A percentile compares a stretch with the other conserved stretches of the same genome.
These are phyloP conservation scores for Garrulus glandarius DNA, from an alignment of 2,797 vertebrate genomes.

Conservation along the genomic window DNA sequence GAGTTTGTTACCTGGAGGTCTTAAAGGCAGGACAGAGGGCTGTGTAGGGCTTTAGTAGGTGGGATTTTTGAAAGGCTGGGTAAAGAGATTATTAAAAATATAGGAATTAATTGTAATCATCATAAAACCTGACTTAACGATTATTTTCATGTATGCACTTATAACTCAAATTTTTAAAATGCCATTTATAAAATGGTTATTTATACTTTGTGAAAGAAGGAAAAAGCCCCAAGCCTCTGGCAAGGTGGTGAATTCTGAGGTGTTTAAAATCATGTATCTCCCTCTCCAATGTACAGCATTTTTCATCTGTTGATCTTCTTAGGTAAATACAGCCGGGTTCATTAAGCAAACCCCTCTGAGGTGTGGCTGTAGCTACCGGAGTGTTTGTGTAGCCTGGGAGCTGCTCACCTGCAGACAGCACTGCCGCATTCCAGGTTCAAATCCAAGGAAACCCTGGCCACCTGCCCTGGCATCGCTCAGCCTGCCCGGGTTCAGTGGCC, in stretches of 20 bases:
- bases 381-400: not conserved
- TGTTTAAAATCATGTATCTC: not conserved
- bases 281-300: not conserved
- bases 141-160: not conserved
- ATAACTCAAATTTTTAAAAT: not conserved
- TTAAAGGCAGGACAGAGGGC: not conserved
- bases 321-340: not conserved
- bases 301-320: not conserved
- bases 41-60: not conserved
- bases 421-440: not conserved
- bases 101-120: not conserved
- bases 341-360: not conserved
- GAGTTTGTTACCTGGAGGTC: not conserved
- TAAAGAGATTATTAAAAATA: not conserved
- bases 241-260: not conserved
- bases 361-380: accelerated
- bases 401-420: not conserved
- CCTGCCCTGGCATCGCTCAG: not conserved
- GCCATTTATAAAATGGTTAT: not conserved
- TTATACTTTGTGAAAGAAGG: not conserved
- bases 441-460: not conserved
- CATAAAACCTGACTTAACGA: not conserved
- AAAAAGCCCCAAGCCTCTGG: not conserved
- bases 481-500: not conserved
- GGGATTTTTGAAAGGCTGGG: not conserved